These are phyloP conservation scores for Lepeophtheirus salmonis DNA, from an alignment of 1,140 invertebrate species.

Conservation along the genomic window DNA sequence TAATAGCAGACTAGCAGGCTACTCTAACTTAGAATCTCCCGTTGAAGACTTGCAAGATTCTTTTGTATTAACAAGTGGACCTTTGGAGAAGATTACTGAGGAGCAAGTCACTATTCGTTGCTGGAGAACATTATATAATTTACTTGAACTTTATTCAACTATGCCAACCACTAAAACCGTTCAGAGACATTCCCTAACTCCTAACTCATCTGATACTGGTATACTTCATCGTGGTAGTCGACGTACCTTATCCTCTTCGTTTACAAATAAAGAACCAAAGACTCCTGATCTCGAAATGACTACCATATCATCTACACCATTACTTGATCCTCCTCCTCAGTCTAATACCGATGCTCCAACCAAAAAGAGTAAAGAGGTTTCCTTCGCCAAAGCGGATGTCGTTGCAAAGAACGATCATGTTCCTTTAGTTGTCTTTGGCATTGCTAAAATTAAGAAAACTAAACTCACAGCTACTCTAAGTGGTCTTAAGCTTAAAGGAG, in stretches of 20 bases:
- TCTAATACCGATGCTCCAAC: neutral
- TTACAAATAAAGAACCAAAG: slow-evolving; percentile 10
- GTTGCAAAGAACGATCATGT: slow-evolving; percentile 30
- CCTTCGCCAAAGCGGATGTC: slow-evolving; percentile 25
- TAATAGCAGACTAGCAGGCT: slow-evolving; percentile 39
- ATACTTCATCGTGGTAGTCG: slow-evolving; percentile 7
- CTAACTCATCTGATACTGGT: slow-evolving; percentile 16
- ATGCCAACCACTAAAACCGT: slow-evolving; percentile 86
- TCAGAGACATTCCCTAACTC: slow-evolving; percentile 15
- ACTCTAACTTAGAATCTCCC: slow-evolving; percentile 26
- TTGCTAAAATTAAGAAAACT: slow-evolving; percentile 68
- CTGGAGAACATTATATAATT: slow-evolving; percentile 81
- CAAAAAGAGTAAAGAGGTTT: slow-evolving; percentile 3
- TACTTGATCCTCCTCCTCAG: neutral
- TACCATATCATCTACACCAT: neutral
- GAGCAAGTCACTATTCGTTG: slow-evolving; percentile 46
- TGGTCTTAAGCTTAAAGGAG: slow-evolving; percentile 74
- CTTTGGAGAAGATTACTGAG: slow-evolving; percentile 25
- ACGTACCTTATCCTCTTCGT: neutral
- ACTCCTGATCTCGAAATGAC: slow-evolving; percentile 4
- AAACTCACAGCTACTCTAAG: slow-evolving; percentile 70
- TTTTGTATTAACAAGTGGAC: slow-evolving; percentile 28
- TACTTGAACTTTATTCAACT: slow-evolving; percentile 76
- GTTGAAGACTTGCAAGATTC: slow-evolving; percentile 29
- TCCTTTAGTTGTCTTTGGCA: slow-evolving; percentile 55